Evolutionary conservation across 2,888 invertebrate genomes (phyloP), one percentile per base, ranked within the genome.

Genomic region (Andrena trimmerana): DNA sequence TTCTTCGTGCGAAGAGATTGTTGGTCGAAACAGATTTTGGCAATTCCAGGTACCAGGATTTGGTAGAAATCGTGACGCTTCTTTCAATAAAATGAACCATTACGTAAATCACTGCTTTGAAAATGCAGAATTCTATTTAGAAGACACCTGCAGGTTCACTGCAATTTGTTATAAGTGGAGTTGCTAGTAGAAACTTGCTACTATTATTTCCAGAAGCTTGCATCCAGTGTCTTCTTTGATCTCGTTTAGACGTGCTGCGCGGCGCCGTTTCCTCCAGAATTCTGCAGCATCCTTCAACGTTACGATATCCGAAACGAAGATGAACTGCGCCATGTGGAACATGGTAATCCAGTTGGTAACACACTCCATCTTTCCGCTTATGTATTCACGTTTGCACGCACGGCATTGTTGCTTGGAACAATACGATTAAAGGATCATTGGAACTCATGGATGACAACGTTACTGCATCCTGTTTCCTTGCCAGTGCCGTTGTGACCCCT

Each of bases 261-360:
- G 3, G 27, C 36, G 48, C 20, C 52, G 65, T 71, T 70, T 72
- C 66, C 54, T 63, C 7, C 33, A 70, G 59, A 63, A 76, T 77
- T 63, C 31, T 63, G 72, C 52, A 68, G 84, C 72, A 70, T 63
- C 66, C 60, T 65, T 16, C 29, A 42, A 42, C 42, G 79, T 69
- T 74, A 80, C 68, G 77, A 79, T 81, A 75, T 60, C 67, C 70
- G 78, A 81, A 84, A 86, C 87, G 86, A 89, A 86, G 82, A 87
- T 81, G 76, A 80, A 81, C 85, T 78, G 77, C 73, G 84, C 83
- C 82, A 83, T 63, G 72, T 84, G 85, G 86, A 89, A 88, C 88
- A 88, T 88, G 90, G 87, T 90, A 90, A 90, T 90, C 81, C 85
- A 85, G 68, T 78, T 85, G 88, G 83, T 83, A 86, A 86, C 86